Evolutionary conservation across 2,113 vertebrate genomes (phyloP), one percentile per base, ranked within the genome.

Genomic region (Tachysurus vachellii): DNA sequence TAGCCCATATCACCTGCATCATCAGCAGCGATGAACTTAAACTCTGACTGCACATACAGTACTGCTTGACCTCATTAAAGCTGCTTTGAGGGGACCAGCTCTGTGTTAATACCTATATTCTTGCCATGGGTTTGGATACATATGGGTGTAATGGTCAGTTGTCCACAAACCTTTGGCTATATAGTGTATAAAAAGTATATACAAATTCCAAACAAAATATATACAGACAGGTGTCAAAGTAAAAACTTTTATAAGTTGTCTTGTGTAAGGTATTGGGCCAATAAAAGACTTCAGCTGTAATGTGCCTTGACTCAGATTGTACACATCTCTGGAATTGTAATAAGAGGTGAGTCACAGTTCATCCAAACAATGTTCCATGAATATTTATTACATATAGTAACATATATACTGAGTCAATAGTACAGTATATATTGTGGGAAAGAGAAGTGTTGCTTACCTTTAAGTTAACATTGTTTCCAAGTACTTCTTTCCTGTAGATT

Each of bases 401-500:
- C 13, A 5, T n/a, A 56, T 54, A 54, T 28, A 79, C 50, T 56
- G 75, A 77, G 47, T 28, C 57, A 83, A 59, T 76, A 56, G 70
- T n/a, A n/a, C n/a, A n/a, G n/a, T 16, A 26, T 17, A 64, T 26
- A 75, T 28, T 77, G 75, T 17, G 2, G 12, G 8, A 77, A 28
- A 77, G 62, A 87, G 53, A 50, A 42, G 59, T 44, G 31, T 36
- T 75, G 26, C 26, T 64, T 64, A 91, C 90, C 76, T 88, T 86
- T 23, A 86, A 28, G 54, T 82, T 88, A n/a, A 42, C 47, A 56
- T 76, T 76, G 61, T 85, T 88, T 53, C 81, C 82, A 50, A 82
- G 17, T n/a, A 70, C 36, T 21, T 89, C 86, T 28, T 76, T 88
- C 59, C 84, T 79, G 88, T 77, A 82, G 68, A n/a, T 76, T 81